Evolutionary conservation across 2,797 vertebrate genomes (phyloP), one percentile per base, ranked within the genome.

Genomic region (Anabacerthia variegaticeps): DNA sequence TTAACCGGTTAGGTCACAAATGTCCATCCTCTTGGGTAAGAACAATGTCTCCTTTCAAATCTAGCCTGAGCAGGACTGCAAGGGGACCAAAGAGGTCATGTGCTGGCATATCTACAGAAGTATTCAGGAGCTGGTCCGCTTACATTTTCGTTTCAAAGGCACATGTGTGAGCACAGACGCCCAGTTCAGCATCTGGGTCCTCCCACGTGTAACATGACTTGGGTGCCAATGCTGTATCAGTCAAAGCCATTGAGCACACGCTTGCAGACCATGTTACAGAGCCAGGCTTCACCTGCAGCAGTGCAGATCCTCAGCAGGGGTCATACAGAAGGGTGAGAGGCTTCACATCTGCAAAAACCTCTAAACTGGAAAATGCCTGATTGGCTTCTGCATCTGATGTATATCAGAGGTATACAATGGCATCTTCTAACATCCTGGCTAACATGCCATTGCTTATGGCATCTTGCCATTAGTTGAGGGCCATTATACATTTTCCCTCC

Each of bases 381-480:
- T 43, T 73, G 72, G 32, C 39, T 95, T 77, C 82, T 87, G 94
- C 74, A 81, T 88, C 87, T 95, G 32, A 36, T 69, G 69, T 58
- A 74, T 77, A 81, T 86, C 88, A 95, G 27, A n/a, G 67, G 67
- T 52, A 79, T 77, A 92, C 62, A 96, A 84, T 54, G 58, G 41
- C 90, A 90, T 90, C 62, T 92, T 93, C 92, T 87, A 92, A 86
- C 65, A 90, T 63, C 92, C 93, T 82, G 78, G 73, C 88, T 97
- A 94, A 83, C 86, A 68, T 85, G 82, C 92, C 79, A 56, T 56
- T 96, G 88, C 77, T 87, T 77, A 91, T 36, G 78, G 71, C 91
- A 90, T 34, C 44, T 51, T 54, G 30, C 75, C 77, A 24, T 88
- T 90, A 93, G 62, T 4, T 96, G 59, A 66, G 39, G 37, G 54